Percentiles rank a stretch among this genome's conserved stretches.
phyloP scores from a whole-genome alignment of 2,888 invertebrate species.

The Ochropacha duplaris region DNA sequence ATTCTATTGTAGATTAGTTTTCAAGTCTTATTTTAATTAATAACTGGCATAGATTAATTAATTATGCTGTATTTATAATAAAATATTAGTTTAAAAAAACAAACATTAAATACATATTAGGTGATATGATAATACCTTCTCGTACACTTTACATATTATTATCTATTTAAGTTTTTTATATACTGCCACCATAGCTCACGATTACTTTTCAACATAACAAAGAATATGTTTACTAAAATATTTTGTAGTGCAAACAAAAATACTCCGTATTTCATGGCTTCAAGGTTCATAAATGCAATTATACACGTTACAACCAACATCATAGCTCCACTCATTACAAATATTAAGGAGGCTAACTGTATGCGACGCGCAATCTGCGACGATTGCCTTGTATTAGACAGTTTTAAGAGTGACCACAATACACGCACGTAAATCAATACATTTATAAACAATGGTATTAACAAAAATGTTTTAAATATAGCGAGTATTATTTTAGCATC shows the following conservation, averaged over 20 bases:
- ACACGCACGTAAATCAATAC: slow-evolving; percentile 8
- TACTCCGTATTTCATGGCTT: neutral
- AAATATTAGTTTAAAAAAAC: too few species aligned
- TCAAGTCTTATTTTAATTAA: too few species aligned
- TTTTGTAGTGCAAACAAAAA: neutral
- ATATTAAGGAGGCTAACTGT: slow-evolving; percentile 7
- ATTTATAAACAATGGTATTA: slow-evolving; percentile 2
- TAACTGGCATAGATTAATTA: too few species aligned
- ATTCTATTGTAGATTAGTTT: too few species aligned
- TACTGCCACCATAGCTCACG: slow-evolving; percentile 11
- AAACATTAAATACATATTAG: too few species aligned
- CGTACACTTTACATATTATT: neutral
- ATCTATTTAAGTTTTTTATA: neutral
- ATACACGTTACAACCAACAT: neutral
- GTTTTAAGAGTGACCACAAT: slow-evolving; percentile 5
- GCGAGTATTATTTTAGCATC: neutral
- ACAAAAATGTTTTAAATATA: neutral
- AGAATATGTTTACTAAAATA: slow-evolving; percentile 4
- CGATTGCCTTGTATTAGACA: slow-evolving; percentile 4
- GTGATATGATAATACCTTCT: too few species aligned
- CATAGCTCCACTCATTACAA: slow-evolving; percentile 10
- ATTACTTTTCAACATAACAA: slow-evolving; percentile 14
- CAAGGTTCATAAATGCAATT: neutral
- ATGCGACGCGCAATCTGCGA: neutral
- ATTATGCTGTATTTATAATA: too few species aligned